These are phyloP conservation scores for Chrysomela aeneicollis DNA, from an alignment of 2,888 invertebrate species.

Conservation along the genomic window DNA sequence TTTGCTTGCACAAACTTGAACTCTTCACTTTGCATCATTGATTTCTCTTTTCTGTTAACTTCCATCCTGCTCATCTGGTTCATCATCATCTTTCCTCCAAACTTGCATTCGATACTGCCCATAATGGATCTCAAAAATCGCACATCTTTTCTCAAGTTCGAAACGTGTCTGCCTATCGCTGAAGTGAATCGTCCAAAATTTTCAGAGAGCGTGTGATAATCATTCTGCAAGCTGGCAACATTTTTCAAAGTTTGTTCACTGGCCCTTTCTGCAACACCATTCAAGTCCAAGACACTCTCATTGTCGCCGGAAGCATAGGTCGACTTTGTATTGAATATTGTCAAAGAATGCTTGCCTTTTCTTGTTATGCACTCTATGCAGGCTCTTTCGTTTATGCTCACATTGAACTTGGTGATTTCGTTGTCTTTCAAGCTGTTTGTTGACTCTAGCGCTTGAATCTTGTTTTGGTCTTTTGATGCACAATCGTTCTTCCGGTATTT, in stretches of 20 bases:
- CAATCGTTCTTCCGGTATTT: background rate
- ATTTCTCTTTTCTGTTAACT: background rate
- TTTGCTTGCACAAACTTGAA: conserved; percentile 14
- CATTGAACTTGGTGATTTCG: conserved; percentile 8
- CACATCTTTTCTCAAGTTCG: conserved; percentile 3
- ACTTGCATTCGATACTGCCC: background rate
- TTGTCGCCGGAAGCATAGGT: background rate
- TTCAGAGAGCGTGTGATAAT: conserved; percentile 1
- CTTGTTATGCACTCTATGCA: conserved; percentile 16
- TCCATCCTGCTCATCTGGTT: background rate
- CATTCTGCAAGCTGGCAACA: conserved; percentile 6
- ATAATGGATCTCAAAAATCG: background rate
- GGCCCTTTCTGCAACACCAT: background rate
- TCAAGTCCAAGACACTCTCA: background rate
- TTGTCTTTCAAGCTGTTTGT: conserved; percentile 1
- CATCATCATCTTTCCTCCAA: conserved; percentile 4
- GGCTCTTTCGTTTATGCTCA: conserved; percentile 9
- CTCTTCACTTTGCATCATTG: conserved; percentile 1
- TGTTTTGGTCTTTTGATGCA: background rate
- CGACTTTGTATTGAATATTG: conserved; percentile 7
- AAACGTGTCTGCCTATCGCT: background rate
- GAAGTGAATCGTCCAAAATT: conserved; percentile 14
- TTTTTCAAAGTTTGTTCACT: background rate
- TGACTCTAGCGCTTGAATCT: background rate
- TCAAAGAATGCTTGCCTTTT: conserved; percentile 9